Evolutionary conservation across 2,113 vertebrate genomes (phyloP).

Genomic region (Siniperca chuatsi): DNA sequence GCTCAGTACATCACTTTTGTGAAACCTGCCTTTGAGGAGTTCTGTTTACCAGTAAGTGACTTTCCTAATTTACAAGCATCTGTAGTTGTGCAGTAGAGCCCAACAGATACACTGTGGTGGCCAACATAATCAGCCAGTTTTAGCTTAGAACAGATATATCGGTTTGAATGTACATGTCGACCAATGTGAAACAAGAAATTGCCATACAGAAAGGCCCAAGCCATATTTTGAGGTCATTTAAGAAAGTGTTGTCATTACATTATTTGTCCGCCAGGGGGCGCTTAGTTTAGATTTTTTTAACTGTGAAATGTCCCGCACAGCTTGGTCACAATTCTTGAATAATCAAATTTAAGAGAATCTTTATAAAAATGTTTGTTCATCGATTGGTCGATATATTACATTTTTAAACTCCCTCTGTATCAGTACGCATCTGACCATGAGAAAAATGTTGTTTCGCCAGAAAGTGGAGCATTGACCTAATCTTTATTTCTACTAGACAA

Average conservation of each 20-base stretch:
- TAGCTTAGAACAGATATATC: background rate
- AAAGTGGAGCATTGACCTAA: background rate
- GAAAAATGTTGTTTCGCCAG: background rate
- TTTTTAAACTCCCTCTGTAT: background rate
- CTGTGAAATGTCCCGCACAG: no score
- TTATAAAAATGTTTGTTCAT: no score
- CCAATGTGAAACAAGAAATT: background rate
- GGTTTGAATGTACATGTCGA: background rate
- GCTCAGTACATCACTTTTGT: constrained; percentile 97
- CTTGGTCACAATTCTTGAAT: background rate
- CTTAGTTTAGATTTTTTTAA: background rate
- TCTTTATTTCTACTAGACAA: constrained; percentile 86
- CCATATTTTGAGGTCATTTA: background rate
- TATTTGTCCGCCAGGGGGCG: background rate
- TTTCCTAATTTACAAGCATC: background rate
- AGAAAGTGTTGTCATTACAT: background rate
- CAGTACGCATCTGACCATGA: background rate
- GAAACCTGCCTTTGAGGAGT: constrained; percentile 98
- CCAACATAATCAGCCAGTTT: background rate
- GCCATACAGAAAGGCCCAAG: background rate
- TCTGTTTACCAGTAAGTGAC: constrained; percentile 95
- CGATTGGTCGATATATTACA: background rate
- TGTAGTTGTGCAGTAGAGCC: background rate
- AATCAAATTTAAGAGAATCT: background rate
- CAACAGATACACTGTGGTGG: background rate